Base-by-base conservation (phyloP, 2,888 invertebrate genomes). In the Tipula confusa region DNA sequence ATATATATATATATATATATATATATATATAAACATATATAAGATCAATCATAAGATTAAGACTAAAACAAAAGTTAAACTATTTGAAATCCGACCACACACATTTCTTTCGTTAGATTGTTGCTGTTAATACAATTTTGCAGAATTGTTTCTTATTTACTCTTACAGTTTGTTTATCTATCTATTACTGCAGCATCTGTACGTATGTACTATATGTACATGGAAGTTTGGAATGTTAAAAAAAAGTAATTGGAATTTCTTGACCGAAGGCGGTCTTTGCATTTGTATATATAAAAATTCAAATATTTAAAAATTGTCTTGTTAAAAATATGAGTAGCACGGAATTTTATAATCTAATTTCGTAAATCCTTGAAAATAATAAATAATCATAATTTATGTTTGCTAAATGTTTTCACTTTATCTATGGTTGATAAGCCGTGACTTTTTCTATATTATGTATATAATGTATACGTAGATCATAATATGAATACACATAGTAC, bases 1-100 rank as follows among this genome's bases (percentile, higher is more conserved):
- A n/a, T n/a, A n/a, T n/a, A n/a, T n/a, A n/a, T n/a, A n/a, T n/a
- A n/a, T n/a, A n/a, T n/a, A n/a, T n/a, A n/a, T n/a, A n/a, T n/a
- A n/a, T n/a, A n/a, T 43, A 36, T 36, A 36, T 36, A 36, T 11
- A 36, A 36, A 36, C n/a, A 36, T 7, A 36, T 9, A 24, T 24
- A 11, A 64, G 64, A 64, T 24, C 24, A 24, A 64, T 64, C 64
- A 33, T n/a, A 64, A 64, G 64, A 64, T 64, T 64, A 64, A 64
- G 24, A 24, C 64, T 64, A 64, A 64, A 64, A 24, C n/a, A 43
- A 43, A 43, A 18, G 6, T 7, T 13, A 64, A 64, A 24, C 24
- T 64, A 64, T 64, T 64, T 24, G 24, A 64, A 64, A 18, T 64
- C 64, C 64, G 64, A 64, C 64, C 64, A 64, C 64, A 64, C 64